Conservation (phyloP, 1,140 invertebrate species). For the Drosophila busckii region DNA sequence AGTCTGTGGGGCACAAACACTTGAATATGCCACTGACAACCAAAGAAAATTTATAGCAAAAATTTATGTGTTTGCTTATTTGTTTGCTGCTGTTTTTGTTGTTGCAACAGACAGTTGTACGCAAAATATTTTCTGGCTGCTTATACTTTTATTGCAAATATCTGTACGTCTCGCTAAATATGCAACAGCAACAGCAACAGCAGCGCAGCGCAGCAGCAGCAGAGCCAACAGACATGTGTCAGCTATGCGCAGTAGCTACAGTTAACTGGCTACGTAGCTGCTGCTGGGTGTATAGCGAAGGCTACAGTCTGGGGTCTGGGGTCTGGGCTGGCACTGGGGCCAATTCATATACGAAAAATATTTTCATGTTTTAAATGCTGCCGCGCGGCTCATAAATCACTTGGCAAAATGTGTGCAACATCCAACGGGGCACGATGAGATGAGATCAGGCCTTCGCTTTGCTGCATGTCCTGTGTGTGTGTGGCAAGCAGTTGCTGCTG, state of each 20-base stretch:
- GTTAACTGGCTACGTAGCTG: too few relatives aligned
- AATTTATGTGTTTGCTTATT: slow-evolving; percentile 66
- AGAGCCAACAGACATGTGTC: slow-evolving; percentile 45
- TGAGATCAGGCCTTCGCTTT: neutral
- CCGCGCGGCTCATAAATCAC: slow-evolving; percentile 69
- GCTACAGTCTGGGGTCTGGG: neutral
- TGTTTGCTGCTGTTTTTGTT: too few relatives aligned
- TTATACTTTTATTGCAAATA: slow-evolving; percentile 76
- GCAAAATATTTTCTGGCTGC: slow-evolving; percentile 68
- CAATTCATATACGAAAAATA: slow-evolving; percentile 53
- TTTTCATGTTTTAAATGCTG: slow-evolving; percentile 66
- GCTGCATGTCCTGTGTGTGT: too few relatives aligned
- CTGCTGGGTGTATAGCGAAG: neutral
- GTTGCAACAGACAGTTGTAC: slow-evolving; percentile 49
- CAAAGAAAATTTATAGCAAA: slow-evolving; percentile 74
- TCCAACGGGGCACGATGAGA: neutral
- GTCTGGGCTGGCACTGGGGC: slow-evolving; percentile 6
- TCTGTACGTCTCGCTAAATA: slow-evolving; percentile 36
- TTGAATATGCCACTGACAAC: slow-evolving; percentile 73
- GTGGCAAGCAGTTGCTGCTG: too few relatives aligned
- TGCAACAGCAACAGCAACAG: slow-evolving; percentile 22
- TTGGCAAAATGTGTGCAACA: slow-evolving; percentile 57
- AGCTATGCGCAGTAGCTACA: slow-evolving; percentile 6
- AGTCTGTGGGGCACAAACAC: slow-evolving; percentile 27
- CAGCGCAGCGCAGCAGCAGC: too few relatives aligned